Evolutionary conservation across 2,797 vertebrate genomes (phyloP), one percentile per base, ranked within the genome.

Genomic region (Hirundo rustica): DNA sequence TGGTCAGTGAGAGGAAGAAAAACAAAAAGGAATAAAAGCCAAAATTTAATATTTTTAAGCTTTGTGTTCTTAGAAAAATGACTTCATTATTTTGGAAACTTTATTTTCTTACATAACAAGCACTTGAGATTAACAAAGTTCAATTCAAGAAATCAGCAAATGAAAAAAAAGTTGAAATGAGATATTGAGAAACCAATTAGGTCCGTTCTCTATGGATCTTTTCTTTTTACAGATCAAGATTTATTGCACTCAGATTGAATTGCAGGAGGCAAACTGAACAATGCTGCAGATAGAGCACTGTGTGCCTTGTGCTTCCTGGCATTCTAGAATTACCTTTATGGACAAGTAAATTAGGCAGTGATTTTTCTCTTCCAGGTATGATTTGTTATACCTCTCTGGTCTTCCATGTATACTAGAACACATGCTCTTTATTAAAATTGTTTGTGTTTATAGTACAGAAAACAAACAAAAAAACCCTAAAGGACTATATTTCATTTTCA

Each of bases 151-250:
- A 95, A 89, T 9, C 7, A 84, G 23, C n/a, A 91, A 91, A 94
- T 40, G 18, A 58, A 68, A 25, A 76, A 57, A 58, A 53, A 18
- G 5, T 40, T 18, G 8, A 83, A 89, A 90, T 36, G 25, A 65
- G 57, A 68, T 83, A 92, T 81, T 93, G 87, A 92, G 66, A 96
- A 93, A 85, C 18, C 70, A 96, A 81, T 96, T 93, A 91, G 47
- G 65, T 68, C 5, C 91, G 68, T 85, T 85, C 74, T 89, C 51
- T 73, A 76, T 62, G 40, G 89, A 88, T 84, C 79, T 84, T 85
- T 89, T 86, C 66, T 86, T 89, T 91, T 79, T 91, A 74, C 70
- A 89, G 76, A 85, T 93, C 5, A 16, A 83, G 78, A 94, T 76
- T 93, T 92, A 92, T 93, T 95, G 82, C 78, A 66, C 9, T 68